Evolutionary conservation across 1,140 invertebrate genomes (phyloP).

Genomic region (Atta colombica): DNA sequence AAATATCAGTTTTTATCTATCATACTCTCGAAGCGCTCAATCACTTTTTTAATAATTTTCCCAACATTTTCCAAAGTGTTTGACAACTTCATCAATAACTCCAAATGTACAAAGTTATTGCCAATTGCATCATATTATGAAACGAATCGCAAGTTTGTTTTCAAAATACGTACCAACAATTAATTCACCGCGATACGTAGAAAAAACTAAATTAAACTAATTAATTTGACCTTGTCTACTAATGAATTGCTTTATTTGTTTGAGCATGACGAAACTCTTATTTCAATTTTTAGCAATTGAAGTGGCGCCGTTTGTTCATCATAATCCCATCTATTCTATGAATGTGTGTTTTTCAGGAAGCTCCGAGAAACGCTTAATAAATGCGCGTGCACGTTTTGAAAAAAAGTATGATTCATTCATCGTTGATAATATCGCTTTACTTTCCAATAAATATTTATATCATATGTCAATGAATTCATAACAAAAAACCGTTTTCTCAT

Average conservation of each 20-base stretch:
- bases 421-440: background rate
- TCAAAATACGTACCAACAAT: slow-evolving; percentile 30
- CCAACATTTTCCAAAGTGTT: background rate
- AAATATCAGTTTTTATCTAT: background rate
- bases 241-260: slow-evolving; percentile 51
- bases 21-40: background rate
- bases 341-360: slow-evolving; percentile 2
- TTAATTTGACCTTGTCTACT: slow-evolving; percentile 52
- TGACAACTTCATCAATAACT: background rate
- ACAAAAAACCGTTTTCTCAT: background rate
- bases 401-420: background rate
- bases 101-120: background rate
- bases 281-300: slow-evolving; percentile 64
- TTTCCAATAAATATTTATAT: background rate
- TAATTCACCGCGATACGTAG: background rate
- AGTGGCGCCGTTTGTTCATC: slow-evolving; percentile 34
- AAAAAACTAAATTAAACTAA: slow-evolving; percentile 46
- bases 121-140: slow-evolving; percentile 28
- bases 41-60: background rate
- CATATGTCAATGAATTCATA: background rate
- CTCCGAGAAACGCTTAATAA: background rate
- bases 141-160: background rate
- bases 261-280: slow-evolving; percentile 18
- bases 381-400: background rate
- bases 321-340: background rate